Evolutionary conservation across 2,888 invertebrate genomes (phyloP).

Genomic region (Caenorhabditis panamensis): DNA sequence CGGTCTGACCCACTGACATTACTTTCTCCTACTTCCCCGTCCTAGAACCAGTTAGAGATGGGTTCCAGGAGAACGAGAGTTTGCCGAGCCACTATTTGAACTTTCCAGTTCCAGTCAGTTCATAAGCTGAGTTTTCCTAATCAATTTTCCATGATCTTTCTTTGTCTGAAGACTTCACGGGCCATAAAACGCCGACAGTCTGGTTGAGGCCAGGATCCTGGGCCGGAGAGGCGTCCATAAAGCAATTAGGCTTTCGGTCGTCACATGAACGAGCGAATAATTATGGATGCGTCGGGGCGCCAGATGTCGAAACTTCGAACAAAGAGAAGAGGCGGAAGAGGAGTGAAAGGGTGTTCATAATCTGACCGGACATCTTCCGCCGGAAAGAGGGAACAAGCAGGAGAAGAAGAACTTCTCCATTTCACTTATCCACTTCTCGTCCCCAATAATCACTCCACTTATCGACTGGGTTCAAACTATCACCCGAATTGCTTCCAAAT

Average conservation of each 20-base stretch:
- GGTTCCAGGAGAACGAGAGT: no score
- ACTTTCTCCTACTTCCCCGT: slow-evolving; percentile 10
- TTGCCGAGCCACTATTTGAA: no score
- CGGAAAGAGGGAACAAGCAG: no score
- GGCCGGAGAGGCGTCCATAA: slow-evolving; percentile 1
- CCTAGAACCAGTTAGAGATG: slow-evolving; percentile 17
- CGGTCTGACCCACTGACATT: not conserved
- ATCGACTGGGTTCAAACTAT: not conserved
- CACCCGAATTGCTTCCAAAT: slow-evolving; percentile 41
- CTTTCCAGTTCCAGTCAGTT: no score
- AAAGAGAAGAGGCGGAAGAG: slow-evolving; percentile 7
- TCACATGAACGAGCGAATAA: slow-evolving; percentile 46
- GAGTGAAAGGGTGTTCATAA: slow-evolving; percentile 26
- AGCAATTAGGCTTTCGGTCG: slow-evolving; percentile 51
- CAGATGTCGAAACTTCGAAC: slow-evolving; percentile 37
- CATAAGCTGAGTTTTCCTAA: no score
- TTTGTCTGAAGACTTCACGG: not conserved
- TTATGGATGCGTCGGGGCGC: slow-evolving; percentile 29
- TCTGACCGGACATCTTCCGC: slow-evolving; percentile 23
- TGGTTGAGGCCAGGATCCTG: not conserved
- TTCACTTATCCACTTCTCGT: not conserved
- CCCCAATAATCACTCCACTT: slow-evolving; percentile 4
- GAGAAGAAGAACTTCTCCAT: slow-evolving; percentile 2
- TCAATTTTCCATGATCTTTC: not conserved
- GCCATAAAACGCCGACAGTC: not conserved